Evolutionary conservation across 2,797 vertebrate genomes (phyloP), one percentile per base, ranked within the genome.

Genomic region (Labeo calbasu): DNA sequence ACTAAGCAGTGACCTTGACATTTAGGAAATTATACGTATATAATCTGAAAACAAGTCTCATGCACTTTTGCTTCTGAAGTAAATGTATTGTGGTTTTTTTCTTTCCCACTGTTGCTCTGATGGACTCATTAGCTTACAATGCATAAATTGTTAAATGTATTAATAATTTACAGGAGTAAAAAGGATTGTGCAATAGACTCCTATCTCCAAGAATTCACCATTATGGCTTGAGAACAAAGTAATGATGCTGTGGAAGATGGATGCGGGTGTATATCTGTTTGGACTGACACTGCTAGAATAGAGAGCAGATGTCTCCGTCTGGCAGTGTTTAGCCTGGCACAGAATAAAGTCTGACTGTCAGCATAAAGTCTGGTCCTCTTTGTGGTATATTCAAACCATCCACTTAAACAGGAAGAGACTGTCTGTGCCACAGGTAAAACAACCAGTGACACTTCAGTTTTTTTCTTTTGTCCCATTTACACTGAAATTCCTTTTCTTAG

Each of bases 291-390:
- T 78, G 36, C 57, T 46, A 78, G 40, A 63, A 78, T 25, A 78
- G 43, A 48, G 59, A 78, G 76, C 76, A 63, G 57, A 78, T 78
- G 76, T 78, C 59, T 59, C 73, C 53, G 4, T 77, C 53, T 78
- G 15, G n/a, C 76, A 61, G 36, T 48, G 55, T 78, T 78, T 48
- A 65, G 59, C 40, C 57, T 63, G 76, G 36, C 76, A 65, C 59
- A 50, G 23, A 50, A 50, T 46, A 78, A 50, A 28, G 23, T 65
- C 72, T 75, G 51, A 75, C 51, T 75, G 72, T 75, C 73, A 77
- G 36, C 32, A 77, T 59, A 17, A 77, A 77, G 53, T 77, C 53
- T 59, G 36, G 73, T 23, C 32, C 53, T 59, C 53, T 77, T 43
- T 57, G 12, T 55, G 13, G 73, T 23, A 1, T 13, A 55, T 55